phyloP scores from a whole-genome alignment of 1,140 invertebrate species.

The Musca domestica region DNA sequence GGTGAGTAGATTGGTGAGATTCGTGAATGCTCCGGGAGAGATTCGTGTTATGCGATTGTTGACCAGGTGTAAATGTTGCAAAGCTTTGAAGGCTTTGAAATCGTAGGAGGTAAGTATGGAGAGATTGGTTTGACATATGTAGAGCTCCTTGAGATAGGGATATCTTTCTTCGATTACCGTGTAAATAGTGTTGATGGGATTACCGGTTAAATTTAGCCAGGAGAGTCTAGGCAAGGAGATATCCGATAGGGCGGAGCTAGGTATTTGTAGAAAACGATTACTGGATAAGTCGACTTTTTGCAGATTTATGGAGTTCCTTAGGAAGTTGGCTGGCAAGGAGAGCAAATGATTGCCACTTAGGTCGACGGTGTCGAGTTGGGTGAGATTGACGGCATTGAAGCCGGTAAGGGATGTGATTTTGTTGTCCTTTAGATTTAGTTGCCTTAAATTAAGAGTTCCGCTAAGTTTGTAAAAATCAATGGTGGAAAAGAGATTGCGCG shows the following conservation, averaged over 20 bases:
- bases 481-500: constrained; percentile 68
- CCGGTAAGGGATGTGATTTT: constrained; percentile 71
- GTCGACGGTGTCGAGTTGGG: constrained; percentile 69
- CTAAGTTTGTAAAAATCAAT: constrained; percentile 76
- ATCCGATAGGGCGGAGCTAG: constrained; percentile 73
- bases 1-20: constrained; percentile 70
- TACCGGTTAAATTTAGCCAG: constrained; percentile 77
- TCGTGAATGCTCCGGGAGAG: constrained; percentile 80
- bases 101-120: constrained; percentile 83
- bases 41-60: constrained; percentile 76
- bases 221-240: constrained; percentile 68
- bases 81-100: constrained; percentile 79
- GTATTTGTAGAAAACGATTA: constrained; percentile 80
- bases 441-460: constrained; percentile 67
- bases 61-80: constrained; percentile 71
- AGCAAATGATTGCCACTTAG: constrained; percentile 72
- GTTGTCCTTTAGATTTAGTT: constrained; percentile 73
- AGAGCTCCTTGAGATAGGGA: constrained; percentile 74
- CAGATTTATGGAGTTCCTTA: constrained; percentile 68
- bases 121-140: constrained; percentile 79
- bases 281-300: constrained; percentile 74
- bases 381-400: constrained; percentile 73
- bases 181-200: constrained; percentile 70
- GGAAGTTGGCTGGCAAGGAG: constrained; percentile 79
- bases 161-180: constrained; percentile 51